Evolutionary conservation across 1,140 invertebrate species (phyloP).

Genomic region (Maniola jurtina): DNA sequence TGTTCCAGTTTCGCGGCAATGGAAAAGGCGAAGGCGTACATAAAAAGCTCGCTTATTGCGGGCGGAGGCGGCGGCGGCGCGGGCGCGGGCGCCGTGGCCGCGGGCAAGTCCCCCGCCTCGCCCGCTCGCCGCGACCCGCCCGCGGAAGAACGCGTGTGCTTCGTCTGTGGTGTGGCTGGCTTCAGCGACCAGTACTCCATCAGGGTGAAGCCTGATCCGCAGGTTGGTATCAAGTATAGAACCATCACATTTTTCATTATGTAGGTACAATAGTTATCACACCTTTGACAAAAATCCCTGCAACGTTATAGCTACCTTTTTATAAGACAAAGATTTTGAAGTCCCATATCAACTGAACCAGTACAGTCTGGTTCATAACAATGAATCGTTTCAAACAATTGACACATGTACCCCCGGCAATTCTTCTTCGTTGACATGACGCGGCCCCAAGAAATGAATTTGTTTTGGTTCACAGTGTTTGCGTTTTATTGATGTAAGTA

Average conservation of each 20-base stretch:
- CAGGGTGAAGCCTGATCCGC: slow-evolving; percentile 82
- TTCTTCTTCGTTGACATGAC: slow-evolving; percentile 33
- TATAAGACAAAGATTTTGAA: background rate
- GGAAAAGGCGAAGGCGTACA: slow-evolving; percentile 82
- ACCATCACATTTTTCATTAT: too few species aligned
- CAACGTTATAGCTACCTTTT: too few species aligned
- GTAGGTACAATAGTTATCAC: too few species aligned
- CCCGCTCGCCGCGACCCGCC: slow-evolving; percentile 37
- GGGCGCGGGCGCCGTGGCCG: slow-evolving; percentile 12
- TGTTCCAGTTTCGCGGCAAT: slow-evolving; percentile 67
- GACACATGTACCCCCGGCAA: slow-evolving; percentile 40
- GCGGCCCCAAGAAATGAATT: slow-evolving; percentile 25
- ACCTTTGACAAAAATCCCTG: too few species aligned
- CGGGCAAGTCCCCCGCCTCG: slow-evolving; percentile 36
- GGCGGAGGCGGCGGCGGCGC: slow-evolving; percentile 33
- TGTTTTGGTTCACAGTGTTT: slow-evolving; percentile 29
- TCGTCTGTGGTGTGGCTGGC: slow-evolving; percentile 89
- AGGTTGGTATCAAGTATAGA: slow-evolving; percentile 38
- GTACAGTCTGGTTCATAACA: slow-evolving; percentile 16
- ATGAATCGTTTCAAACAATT: slow-evolving; percentile 40
- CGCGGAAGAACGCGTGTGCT: slow-evolving; percentile 82
- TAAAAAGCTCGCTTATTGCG: slow-evolving; percentile 78
- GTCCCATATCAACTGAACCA: slow-evolving; percentile 1
- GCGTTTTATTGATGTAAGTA: slow-evolving; percentile 8
- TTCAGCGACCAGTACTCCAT: slow-evolving; percentile 85